Evolutionary conservation across 2,888 invertebrate genomes (phyloP), one percentile per base, ranked within the genome.

Genomic region (Silvanus unidentatus): DNA sequence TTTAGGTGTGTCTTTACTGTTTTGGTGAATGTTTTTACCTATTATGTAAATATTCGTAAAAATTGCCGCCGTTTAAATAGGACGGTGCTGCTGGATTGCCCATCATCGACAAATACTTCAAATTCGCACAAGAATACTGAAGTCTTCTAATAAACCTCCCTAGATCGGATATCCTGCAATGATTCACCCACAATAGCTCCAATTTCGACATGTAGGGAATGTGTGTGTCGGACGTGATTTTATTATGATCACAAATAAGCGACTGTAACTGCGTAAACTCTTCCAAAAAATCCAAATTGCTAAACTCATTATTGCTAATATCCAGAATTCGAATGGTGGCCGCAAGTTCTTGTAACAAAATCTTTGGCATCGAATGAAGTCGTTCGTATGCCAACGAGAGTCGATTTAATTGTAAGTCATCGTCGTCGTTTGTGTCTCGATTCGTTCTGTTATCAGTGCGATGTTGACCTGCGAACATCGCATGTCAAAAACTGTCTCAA

Each of bases 41-140:
- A 68, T 88, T 88, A 57, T 86, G 85, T 10, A 84, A 69, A 62
- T 86, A 85, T 63, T 88, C 86, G 55, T 84, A 82, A 59, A 82
- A 84, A 11, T 81, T 81, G 32, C 84, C 84, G n/a, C 85, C 83
- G 54, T 84, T 86, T 44, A 86, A 76, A 60, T 82, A 83, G 53
- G 84, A 86, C 0, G 88, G 88, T 0, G 86, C 85, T 0, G 87
- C 88, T 0, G 82, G 80, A 70, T 93, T 93, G 13, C 90, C 90
- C 90, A 93, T 88, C 45, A 90, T 74, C 11, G 88, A 88, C 0
- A 93, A 71, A 64, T 84, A 84, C 59, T 79, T 78, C 16, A 93
- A 70, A 58, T 82, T 81, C 0, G 91, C 87, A 54, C 86, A 82
- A 1, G 86, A 81, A 36, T 78, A 74, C 53, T 81, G 77, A 48